A percentile compares a stretch with the other conserved stretches of the same genome.
Evolutionary conservation across 1,140 invertebrate genomes (phyloP).

Genomic region (Pogonomyrmex californicus): DNA sequence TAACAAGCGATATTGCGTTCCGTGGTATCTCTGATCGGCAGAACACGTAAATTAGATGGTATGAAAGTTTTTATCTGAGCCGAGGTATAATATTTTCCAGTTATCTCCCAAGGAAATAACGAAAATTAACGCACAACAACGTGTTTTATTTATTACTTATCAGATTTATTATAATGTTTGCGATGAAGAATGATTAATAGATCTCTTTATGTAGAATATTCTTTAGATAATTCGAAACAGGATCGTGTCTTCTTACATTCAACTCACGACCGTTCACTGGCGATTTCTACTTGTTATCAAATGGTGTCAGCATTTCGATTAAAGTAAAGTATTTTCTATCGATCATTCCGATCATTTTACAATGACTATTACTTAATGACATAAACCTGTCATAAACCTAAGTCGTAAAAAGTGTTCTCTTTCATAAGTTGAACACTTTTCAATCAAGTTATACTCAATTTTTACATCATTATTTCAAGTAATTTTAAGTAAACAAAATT

Average conservation of each 20-base stretch:
- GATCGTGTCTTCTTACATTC: not conserved
- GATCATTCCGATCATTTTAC: not conserved
- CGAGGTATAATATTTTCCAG: not conserved
- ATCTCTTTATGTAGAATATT: too few relatives aligned
- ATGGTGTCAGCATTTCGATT: not conserved
- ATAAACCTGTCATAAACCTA: not conserved
- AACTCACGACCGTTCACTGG: not conserved
- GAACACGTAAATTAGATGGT: not conserved
- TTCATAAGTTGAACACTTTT: not conserved
- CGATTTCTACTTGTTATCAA: slow-evolving; percentile 18
- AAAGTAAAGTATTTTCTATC: not conserved
- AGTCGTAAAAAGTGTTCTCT: not conserved
- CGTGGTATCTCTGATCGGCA: not conserved
- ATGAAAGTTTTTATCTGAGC: not conserved
- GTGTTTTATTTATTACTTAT: not conserved
- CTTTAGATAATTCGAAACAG: not conserved
- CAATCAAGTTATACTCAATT: not conserved
- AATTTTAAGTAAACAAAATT: too few relatives aligned
- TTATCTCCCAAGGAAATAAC: not conserved
- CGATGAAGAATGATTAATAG: too few relatives aligned
- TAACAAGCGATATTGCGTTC: slow-evolving; percentile 11
- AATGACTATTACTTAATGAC: not conserved
- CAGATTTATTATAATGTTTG: too few relatives aligned
- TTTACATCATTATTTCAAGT: not conserved
- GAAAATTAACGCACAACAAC: not conserved